Evolutionary conservation across 2,797 vertebrate species (phyloP), one percentile per base, ranked within the genome.

Genomic region (Rhodeus uyekii): DNA sequence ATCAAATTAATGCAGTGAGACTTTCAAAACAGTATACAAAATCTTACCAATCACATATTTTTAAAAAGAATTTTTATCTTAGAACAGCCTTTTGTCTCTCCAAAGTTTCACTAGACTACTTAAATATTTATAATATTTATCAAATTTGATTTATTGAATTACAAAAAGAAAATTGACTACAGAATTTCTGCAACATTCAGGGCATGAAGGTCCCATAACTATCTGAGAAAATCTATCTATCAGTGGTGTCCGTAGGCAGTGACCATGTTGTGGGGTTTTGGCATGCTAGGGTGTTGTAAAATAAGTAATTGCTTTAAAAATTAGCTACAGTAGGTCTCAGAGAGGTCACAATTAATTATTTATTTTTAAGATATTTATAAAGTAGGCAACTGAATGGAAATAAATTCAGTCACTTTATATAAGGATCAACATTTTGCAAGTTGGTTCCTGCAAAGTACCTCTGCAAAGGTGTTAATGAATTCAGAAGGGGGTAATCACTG

Each of bases 391-490:
- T 65, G 68, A 65, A 85, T 72, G 67, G 22, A 78, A 76, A 80
- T 78, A 68, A 67, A 67, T 36, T 58, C 71, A 58, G 63, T 80
- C 80, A 79, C 53, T 79, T 85, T 71, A 65, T 44, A 55, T 55
- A 27, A 74, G 58, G 34, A 69, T 82, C 69, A 82, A 63, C 53
- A 53, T 73, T 77, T 48, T 76, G 63, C 61, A 79, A 83, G 76
- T 55, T 55, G 76, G 74, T n/a, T 38, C 46, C 46, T 76, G 78
- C 55, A 60, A 72, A 42, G 64, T 14, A 42, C 36, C 69, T 27
- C 78, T 69, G 81, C 63, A 58, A 72, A 85, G 71, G 82, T 85
- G 84, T 79, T 83, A 85, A 81, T 84, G 65, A 85, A 82, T 80
- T 76, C 75, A 82, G 78, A 82, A 75, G 53, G 80, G 58, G 84